These are phyloP conservation scores for Psittacus erithacus DNA, from an alignment of 2,113 vertebrate species.

Conservation along the genomic window DNA sequence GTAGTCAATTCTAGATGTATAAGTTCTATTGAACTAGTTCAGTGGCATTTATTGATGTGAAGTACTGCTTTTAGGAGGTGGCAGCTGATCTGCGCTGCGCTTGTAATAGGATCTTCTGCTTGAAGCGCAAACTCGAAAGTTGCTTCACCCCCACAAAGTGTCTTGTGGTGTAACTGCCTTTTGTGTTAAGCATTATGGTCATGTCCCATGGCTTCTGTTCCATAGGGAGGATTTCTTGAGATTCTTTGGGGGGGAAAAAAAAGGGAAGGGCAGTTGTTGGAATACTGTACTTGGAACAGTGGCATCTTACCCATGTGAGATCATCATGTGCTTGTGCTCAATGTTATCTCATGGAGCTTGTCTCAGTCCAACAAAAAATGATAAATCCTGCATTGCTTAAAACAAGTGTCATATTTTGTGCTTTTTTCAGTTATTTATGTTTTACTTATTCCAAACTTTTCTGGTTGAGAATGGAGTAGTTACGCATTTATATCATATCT, in stretches of 20 bases:
- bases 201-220: background rate
- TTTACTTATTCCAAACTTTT: background rate
- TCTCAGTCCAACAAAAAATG: background rate
- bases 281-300: background rate
- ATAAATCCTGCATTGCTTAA: background rate
- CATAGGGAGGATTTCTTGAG: background rate
- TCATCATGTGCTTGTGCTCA: background rate
- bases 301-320: background rate
- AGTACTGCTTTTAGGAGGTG: background rate
- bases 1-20: background rate
- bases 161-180: background rate
- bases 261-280: background rate
- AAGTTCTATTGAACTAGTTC: background rate
- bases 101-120: background rate
- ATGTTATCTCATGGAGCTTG: rapidly evolving
- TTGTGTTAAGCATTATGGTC: rapidly evolving
- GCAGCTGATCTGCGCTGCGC: background rate
- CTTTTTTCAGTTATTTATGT: background rate
- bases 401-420: background rate
- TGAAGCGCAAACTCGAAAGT: background rate
- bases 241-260: background rate
- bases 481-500: background rate
- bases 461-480: background rate
- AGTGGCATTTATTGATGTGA: background rate
- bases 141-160: background rate